Evolutionary conservation across 2,113 vertebrate genomes (phyloP), one percentile per base, ranked within the genome.

Genomic region (Scopus umbretta): DNA sequence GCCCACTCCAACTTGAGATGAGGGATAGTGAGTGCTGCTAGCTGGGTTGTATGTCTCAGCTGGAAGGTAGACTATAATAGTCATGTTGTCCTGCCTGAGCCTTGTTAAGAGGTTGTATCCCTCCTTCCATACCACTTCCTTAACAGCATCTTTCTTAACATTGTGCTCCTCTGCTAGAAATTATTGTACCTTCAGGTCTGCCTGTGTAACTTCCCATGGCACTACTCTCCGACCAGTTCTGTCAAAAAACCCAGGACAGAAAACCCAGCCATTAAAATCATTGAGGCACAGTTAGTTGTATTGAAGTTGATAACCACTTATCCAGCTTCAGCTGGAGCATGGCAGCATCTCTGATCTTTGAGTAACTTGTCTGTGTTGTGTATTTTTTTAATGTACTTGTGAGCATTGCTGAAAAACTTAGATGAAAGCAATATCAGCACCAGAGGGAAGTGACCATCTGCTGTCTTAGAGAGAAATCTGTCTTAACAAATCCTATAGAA

Each of bases 391-490:
- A 76, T 76, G 9, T 68, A 61, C 75, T 55, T 83, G 29, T 82
- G 88, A 93, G 43, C 80, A 92, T 34, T 94, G 83, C 61, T 89
- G 86, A 89, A 97, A 92, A 94, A 62, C 70, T 85, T 50, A 52
- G 55, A 67, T 3, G 0, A 94, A 89, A 88, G 55, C 27, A 84
- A 3, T 50, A 63, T 73, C 40, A 78, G 34, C 38, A 53, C 63
- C 72, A 94, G 92, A 96, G 61, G 70, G 74, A 79, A 67, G 65
- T 82, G 80, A 86, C 89, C 83, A 95, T 85, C 81, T 79, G 86
- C 53, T 88, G 53, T 42, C 27, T 95, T 15, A 36, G 65, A 63
- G 56, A 63, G 40, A 89, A 96, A 87, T 95, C 91, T 92, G 71
- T 71, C 65, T 43, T 42, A 68, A 59, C 32, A 83, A 67, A 82